Percentiles rank a stretch among this genome's conserved stretches.
Conservation (phyloP, 2,113 vertebrate species). For the Furnarius figulus region DNA sequence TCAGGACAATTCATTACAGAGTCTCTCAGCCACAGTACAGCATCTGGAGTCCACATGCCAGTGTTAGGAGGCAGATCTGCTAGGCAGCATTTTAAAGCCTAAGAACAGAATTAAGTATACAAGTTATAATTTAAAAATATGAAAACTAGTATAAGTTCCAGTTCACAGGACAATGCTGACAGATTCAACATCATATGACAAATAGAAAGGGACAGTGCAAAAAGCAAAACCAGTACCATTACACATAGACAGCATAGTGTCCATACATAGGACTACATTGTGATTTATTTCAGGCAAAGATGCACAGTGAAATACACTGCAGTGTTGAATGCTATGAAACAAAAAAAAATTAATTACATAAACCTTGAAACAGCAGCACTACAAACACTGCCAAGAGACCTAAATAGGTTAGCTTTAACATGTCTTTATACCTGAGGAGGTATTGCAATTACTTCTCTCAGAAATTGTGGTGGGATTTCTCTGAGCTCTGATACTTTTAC, state of each 20-base stretch:
- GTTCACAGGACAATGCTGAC: neutral
- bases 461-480: slow-evolving; percentile 84
- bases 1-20: slow-evolving; percentile 76
- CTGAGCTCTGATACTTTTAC: slow-evolving; percentile 89
- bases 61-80: slow-evolving; percentile 81
- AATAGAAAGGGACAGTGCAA: neutral
- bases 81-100: slow-evolving; percentile 88
- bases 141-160: neutral
- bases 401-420: neutral
- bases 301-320: neutral
- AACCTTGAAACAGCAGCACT: neutral
- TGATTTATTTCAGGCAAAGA: neutral
- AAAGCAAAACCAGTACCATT: neutral
- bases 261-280: rapidly evolving
- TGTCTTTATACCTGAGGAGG: slow-evolving; percentile 85
- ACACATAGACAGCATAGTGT: neutral
- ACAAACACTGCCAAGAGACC: neutral
- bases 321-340: neutral
- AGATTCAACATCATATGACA: neutral
- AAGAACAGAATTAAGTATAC: slow-evolving; percentile 8
- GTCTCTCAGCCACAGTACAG: slow-evolving; percentile 84
- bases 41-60: slow-evolving; percentile 86
- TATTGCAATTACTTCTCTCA: slow-evolving; percentile 81
- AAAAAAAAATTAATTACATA: neutral
- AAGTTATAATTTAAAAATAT: neutral